Base-by-base conservation (phyloP, 2,888 invertebrate genomes). In the Tinea pellionella region DNA sequence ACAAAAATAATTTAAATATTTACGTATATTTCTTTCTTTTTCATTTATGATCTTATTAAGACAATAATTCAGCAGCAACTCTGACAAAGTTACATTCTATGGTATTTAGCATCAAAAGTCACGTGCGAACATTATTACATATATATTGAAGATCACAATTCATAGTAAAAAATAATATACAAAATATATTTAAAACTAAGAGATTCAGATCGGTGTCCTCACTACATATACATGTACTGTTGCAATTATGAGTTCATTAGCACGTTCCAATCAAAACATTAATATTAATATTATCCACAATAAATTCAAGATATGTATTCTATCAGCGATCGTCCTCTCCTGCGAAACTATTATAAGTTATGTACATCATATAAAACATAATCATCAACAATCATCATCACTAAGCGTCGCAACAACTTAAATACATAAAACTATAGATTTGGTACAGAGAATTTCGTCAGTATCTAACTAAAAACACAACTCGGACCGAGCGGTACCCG, bases 401-500 rank as follows among this genome's bases (percentile, higher is more conserved):
- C 75, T 78, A 78, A 78, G 75, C 73, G 74, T 74, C 70, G 79
- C 77, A 86, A 86, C 86, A 83, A 85, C 80, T 82, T 82, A 84
- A 77, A 65, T 69, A 71, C 71, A 61, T 61, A 70, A 77, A 76
- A 72, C 85, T 85, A 85, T 73, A 77, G 77, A 79, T 87, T 87
- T 87, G 86, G 86, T 87, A 84, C 84, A 85, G 82, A 81, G 73
- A 81, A 82, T 84, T 85, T 82, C 74, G 78, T 81, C 81, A 83
- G 71, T 41, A 16, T 75, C 79, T 84, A 83, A 82, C 83, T 85
- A 86, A 18, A n/a, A 53, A 32, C 15, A 32, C 41, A 42, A 59
- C 16, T 15, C 16, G 53, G 19, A 16, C 59, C 59, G 59, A 57
- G 57, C 30, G 30, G 32, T 37, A 57, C 32, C 15, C 57, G 59